Base-by-base conservation (phyloP, 2,113 vertebrate genomes). In the Pterocles burchelli region DNA sequence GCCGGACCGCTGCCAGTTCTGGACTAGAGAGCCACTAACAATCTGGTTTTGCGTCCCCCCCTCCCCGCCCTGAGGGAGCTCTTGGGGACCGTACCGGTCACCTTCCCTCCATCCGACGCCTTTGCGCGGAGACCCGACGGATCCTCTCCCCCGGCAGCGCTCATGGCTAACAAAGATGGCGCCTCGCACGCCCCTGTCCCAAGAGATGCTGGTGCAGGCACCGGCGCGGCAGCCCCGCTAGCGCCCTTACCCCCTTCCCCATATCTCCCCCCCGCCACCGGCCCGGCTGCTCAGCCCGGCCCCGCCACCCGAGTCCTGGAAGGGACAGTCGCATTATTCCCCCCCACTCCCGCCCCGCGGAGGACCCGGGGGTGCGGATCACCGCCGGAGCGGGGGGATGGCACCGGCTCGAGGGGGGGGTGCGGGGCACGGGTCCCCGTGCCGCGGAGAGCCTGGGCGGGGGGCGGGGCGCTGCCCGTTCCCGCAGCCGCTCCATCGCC, bases 81-180 rank as follows among this genome's bases (percentile, higher is more conserved):
- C 10, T 15, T 7, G 51, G 36, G 10, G 24, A 11, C 10, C 17
- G 34, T 8, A 29, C 18, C 21, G 18, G 33, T 46, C 20, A 6
- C 34, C 4, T 6, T 4, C 14, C n/a, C 25, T 26, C 11, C 17
- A 2, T 10, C 31, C 48, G 61, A 17, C 21, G 17, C 33, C 25
- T 34, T 7, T 3, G 13, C 31, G 0, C 2, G 38, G n/a, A 29
- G 22, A 11, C 28, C 49, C 51, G 59, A 24, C 6, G n/a, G 7
- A 1, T 6, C 68, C n/a, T 25, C 34, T 25, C 54, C 31, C 46
- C 5, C 52, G 9, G 9, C 79, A 5, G 73, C 78, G 10, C 14
- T 48, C 34, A 41, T 54, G 22, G 72, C 58, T 77, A 41, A 54
- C 90, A 88, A 96, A 96, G 94, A 96, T 95, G 95, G 95, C 95